Evolutionary conservation across 2,113 vertebrate species (phyloP).

Genomic region (Suncus etruscus): DNA sequence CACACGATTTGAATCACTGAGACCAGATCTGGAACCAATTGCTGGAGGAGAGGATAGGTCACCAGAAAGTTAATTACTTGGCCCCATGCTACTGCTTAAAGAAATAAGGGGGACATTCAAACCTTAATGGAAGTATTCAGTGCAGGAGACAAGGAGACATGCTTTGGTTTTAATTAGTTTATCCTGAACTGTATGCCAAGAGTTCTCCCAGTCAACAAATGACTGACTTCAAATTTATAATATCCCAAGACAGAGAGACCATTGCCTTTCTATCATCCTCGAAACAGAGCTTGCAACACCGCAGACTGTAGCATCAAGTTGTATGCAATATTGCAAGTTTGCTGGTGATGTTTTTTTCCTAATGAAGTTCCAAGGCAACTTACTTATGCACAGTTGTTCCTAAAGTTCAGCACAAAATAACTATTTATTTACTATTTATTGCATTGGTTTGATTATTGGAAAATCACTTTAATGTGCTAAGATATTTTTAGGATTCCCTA

Average conservation of each 20-base stretch:
- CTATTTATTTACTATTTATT: neutral
- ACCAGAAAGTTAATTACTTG: slow-evolving; percentile 79
- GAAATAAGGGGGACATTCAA: slow-evolving; percentile 80
- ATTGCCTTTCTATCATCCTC: neutral
- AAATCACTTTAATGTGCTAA: too few species aligned
- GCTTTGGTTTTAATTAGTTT: slow-evolving; percentile 75
- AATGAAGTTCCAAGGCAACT: neutral
- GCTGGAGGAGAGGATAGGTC: slow-evolving; percentile 60
- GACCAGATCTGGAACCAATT: slow-evolving; percentile 78
- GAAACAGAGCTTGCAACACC: neutral
- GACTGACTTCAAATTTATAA: slow-evolving; percentile 42
- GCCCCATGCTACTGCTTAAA: slow-evolving; percentile 58
- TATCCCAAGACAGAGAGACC: neutral
- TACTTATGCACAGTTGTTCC: neutral
- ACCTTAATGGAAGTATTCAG: slow-evolving; percentile 73
- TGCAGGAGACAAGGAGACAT: slow-evolving; percentile 55
- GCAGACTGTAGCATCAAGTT: neutral
- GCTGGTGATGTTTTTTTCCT: neutral
- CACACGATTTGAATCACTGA: slow-evolving; percentile 62
- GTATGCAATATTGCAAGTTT: neutral
- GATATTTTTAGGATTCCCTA: too few species aligned
- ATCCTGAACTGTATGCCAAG: slow-evolving; percentile 49
- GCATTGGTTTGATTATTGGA: neutral
- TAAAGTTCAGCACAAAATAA: neutral
- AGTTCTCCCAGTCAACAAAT: slow-evolving; percentile 54